These are phyloP conservation scores for Heliocidaris erythrogramma DNA, from an alignment of 35 echinoderm and acorn worm species.

Conservation along the genomic window DNA sequence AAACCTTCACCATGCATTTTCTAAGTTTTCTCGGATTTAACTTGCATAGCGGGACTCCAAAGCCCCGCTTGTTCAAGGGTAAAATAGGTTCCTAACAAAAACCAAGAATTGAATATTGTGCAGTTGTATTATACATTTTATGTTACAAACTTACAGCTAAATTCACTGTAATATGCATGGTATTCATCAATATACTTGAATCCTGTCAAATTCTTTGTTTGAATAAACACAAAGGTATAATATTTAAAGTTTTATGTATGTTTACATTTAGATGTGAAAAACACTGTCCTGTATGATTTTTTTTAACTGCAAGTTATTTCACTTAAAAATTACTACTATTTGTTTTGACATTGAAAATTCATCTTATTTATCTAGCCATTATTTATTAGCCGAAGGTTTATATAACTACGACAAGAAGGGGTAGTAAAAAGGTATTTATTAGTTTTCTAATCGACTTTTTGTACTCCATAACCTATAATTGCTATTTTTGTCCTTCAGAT, in stretches of 20 bases:
- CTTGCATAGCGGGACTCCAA: too few species aligned
- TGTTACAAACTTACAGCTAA: too few species aligned
- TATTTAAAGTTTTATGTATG: background rate
- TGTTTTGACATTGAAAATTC: background rate
- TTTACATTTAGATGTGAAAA: background rate
- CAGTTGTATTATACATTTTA: too few species aligned
- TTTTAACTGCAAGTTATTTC: background rate
- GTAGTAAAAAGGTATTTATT: background rate
- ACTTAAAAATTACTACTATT: background rate
- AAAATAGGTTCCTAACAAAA: too few species aligned
- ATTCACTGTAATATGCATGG: background rate
- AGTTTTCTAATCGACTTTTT: background rate
- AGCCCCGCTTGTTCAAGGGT: too few species aligned
- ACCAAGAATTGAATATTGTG: too few species aligned
- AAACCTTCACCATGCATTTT: too few species aligned
- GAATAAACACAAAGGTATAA: background rate
- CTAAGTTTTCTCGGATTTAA: too few species aligned
- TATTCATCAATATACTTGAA: background rate
- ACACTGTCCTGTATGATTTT: background rate
- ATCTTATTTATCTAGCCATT: background rate
- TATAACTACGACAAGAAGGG: background rate
- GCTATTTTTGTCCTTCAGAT: background rate
- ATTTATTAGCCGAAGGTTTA: background rate
- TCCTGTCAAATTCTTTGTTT: background rate
- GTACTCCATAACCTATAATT: background rate